A percentile compares a stretch with the other conserved stretches of the same genome.
phyloP scores from a whole-genome alignment of 92 coral and sea anemone species.

The Montipora capitata region DNA sequence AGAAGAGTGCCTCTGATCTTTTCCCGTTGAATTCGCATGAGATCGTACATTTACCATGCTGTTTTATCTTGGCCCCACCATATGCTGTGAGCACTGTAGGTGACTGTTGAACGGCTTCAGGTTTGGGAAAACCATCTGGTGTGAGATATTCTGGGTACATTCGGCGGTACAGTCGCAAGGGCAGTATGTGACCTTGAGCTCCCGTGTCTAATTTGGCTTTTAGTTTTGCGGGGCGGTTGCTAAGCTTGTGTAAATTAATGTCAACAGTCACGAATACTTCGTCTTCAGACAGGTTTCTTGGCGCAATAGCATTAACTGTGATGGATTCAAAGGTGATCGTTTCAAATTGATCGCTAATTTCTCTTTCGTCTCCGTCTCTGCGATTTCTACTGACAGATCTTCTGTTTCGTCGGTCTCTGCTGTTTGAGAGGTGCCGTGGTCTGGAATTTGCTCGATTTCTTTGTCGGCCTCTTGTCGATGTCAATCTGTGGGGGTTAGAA shows the following conservation, averaged over 20 bases:
- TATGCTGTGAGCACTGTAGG: neutral
- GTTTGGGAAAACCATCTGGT: too few species aligned
- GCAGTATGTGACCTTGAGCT: constrained; percentile 74
- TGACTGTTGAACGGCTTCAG: constrained; percentile 57
- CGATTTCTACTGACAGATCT: too few species aligned
- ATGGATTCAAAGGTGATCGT: constrained; percentile 62
- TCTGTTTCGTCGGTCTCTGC: constrained; percentile 17
- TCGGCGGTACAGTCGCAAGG: too few species aligned
- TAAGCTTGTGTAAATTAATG: constrained; percentile 21
- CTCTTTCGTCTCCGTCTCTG: constrained; percentile 10
- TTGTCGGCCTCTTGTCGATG: constrained; percentile 6
- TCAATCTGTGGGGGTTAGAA: constrained; percentile 29
- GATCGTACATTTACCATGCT: too few species aligned
- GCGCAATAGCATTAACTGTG: constrained; percentile 17
- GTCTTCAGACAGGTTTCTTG: neutral
- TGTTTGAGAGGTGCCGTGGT: constrained; percentile 33
- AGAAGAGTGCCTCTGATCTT: too few species aligned
- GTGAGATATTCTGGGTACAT: too few species aligned
- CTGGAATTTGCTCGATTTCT: constrained; percentile 36
- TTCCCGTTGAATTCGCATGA: too few species aligned
- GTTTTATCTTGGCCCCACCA: too few species aligned
- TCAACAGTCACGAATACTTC: constrained; percentile 54
- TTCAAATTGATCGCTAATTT: constrained; percentile 55
- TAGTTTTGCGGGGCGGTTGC: constrained; percentile 23
- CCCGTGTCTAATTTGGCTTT: constrained; percentile 75